Evolutionary conservation across 2,797 vertebrate genomes (phyloP).

Genomic region (Lepus oiostolus): DNA sequence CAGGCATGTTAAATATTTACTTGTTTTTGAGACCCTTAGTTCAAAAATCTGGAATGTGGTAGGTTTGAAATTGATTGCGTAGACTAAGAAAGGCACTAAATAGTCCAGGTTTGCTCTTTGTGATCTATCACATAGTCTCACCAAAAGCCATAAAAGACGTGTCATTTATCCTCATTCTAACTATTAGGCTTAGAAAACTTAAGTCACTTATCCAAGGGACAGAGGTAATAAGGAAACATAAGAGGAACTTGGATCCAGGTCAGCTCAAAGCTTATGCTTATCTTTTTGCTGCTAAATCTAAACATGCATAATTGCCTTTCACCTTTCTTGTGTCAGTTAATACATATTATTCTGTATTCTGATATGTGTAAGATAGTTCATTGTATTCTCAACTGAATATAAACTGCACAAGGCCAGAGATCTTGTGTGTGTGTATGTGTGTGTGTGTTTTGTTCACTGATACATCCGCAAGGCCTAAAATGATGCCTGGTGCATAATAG

Average conservation of each 20-base stretch:
- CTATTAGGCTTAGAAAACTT: constrained; percentile 26
- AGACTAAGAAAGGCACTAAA: constrained; percentile 49
- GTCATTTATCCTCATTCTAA: constrained; percentile 45
- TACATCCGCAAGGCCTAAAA: background rate
- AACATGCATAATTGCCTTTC: constrained; percentile 23
- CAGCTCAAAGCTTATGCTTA: background rate
- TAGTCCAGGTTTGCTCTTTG: background rate
- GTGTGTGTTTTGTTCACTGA: constrained; percentile 25
- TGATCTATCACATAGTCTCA: constrained; percentile 31
- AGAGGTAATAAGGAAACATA: background rate
- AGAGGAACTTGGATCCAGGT: background rate
- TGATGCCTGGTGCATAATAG: background rate
- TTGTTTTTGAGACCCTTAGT: constrained; percentile 39
- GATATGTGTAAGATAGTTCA: background rate
- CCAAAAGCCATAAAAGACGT: background rate
- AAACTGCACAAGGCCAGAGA: background rate
- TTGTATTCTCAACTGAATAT: background rate
- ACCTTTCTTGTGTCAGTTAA: constrained; percentile 2
- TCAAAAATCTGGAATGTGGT: constrained; percentile 48
- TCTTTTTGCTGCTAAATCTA: background rate
- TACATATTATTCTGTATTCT: constrained; percentile 3
- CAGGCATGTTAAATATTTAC: constrained; percentile 17
- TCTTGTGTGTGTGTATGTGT: background rate
- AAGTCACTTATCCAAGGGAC: constrained; percentile 27
- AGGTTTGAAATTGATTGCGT: background rate